These are phyloP conservation scores for Nyctibius bracteatus DNA, from an alignment of 2,113 vertebrate genomes.

Conservation along the genomic window DNA sequence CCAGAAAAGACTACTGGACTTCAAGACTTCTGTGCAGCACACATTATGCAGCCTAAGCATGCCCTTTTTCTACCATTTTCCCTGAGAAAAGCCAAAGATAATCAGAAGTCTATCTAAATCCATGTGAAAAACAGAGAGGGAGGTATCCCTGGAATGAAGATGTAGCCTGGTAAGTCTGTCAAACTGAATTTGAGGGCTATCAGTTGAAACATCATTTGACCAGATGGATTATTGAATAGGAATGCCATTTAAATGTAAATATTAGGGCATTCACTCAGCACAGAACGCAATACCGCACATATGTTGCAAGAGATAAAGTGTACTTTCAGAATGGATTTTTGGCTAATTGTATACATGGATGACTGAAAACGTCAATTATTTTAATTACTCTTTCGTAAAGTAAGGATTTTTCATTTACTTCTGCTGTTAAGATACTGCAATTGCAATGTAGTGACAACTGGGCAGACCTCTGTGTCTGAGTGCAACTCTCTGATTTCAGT, in stretches of 20 bases:
- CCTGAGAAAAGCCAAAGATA: not conserved
- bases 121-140: fast-evolving
- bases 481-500: not conserved
- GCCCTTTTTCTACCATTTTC: fast-evolving
- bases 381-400: not conserved
- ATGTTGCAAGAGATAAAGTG: not conserved
- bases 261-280: not conserved
- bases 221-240: not conserved
- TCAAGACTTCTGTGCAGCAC: not conserved
- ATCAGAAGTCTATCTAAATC: not conserved
- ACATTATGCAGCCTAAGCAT: not conserved
- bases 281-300: not conserved
- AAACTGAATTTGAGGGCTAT: not conserved
- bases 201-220: not conserved
- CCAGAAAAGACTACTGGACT: not conserved
- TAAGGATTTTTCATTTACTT: not conserved
- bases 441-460: not conserved
- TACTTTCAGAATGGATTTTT: not conserved
- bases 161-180: not conserved
- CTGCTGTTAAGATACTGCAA: not conserved
- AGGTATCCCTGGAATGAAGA: not conserved
- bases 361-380: not conserved
- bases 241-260: not conserved
- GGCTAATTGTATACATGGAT: not conserved
- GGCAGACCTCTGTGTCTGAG: not conserved